These are phyloP conservation scores for Ophion ellenae DNA, from an alignment of 2,888 invertebrate species.

Conservation along the genomic window DNA sequence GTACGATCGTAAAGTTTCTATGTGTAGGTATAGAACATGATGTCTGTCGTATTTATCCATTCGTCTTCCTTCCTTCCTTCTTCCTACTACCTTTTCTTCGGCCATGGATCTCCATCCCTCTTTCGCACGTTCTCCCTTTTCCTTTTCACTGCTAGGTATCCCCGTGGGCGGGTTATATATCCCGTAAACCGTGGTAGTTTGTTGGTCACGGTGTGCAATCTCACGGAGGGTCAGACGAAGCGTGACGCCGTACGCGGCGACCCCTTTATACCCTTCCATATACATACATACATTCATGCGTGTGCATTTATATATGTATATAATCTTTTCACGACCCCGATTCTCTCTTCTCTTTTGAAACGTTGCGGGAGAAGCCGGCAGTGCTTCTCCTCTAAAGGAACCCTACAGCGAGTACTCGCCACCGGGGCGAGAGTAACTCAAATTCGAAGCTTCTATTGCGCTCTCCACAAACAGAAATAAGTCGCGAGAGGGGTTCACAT, in stretches of 20 bases:
- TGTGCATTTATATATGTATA: constrained; percentile 20
- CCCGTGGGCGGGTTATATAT: constrained; percentile 71
- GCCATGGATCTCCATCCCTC: constrained; percentile 9
- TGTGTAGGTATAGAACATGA: constrained; percentile 8
- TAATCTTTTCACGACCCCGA: constrained; percentile 3
- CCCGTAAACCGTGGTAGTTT: constrained; percentile 78
- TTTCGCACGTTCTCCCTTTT: constrained; percentile 28
- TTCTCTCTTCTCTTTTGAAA: constrained; percentile 41
- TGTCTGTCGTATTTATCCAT: constrained; percentile 44
- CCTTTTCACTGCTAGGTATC: constrained; percentile 13
- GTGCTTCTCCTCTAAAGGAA: constrained; percentile 27
- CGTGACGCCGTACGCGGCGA: constrained; percentile 71
- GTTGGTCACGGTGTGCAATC: constrained; percentile 79
- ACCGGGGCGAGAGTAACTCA: constrained; percentile 50
- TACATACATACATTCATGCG: constrained; percentile 27
- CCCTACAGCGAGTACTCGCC: constrained; percentile 34
- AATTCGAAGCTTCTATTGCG: constrained; percentile 56
- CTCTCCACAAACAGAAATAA: constrained; percentile 58
- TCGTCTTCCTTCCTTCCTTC: constrained; percentile 29
- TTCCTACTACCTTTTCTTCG: constrained; percentile 32
- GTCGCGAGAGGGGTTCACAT: constrained; percentile 20
- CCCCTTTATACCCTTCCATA: constrained; percentile 51
- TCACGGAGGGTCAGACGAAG: constrained; percentile 75
- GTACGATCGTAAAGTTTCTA: constrained; percentile 64
- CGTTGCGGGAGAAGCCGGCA: constrained; percentile 28